A percentile compares a stretch with the other conserved stretches of the same genome.
phyloP scores from a whole-genome alignment of 2,113 vertebrate species.

The Jaculus jaculus region DNA sequence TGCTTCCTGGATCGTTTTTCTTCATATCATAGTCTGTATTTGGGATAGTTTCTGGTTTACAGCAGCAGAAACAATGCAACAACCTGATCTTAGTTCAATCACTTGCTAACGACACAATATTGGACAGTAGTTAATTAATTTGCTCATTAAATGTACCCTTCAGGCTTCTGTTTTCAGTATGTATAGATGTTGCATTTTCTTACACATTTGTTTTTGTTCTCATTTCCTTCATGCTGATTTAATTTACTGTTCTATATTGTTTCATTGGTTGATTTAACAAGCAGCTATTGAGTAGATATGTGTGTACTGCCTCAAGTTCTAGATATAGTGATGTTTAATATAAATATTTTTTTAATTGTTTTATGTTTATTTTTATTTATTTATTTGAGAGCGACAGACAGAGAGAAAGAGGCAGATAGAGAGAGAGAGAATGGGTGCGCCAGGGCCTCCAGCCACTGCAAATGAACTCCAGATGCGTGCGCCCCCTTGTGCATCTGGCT shows the following conservation, averaged over 20 bases:
- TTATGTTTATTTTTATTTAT: no score
- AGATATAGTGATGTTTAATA: neutral
- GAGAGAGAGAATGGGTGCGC: no score
- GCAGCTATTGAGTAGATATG: neutral
- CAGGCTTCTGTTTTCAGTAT: neutral
- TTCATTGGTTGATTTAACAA: constrained; percentile 7
- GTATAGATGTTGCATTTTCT: constrained; percentile 2
- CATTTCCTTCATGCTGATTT: constrained; percentile 17
- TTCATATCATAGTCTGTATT: neutral
- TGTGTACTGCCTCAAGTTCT: neutral
- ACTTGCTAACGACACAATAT: neutral
- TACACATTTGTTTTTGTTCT: neutral
- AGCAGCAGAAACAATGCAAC: neutral
- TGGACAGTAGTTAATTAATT: neutral
- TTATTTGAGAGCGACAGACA: no score
- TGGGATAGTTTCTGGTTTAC: neutral
- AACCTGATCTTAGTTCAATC: neutral
- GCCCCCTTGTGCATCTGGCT: no score
- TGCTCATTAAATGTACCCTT: neutral
- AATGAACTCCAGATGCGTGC: no score
- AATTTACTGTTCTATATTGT: neutral
- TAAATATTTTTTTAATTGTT: no score
- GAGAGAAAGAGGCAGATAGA: no score
- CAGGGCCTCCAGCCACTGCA: no score
- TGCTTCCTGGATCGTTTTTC: neutral